phyloP scores from a whole-genome alignment of 2,113 vertebrate genomes.

The Pollimyrus isidori region DNA sequence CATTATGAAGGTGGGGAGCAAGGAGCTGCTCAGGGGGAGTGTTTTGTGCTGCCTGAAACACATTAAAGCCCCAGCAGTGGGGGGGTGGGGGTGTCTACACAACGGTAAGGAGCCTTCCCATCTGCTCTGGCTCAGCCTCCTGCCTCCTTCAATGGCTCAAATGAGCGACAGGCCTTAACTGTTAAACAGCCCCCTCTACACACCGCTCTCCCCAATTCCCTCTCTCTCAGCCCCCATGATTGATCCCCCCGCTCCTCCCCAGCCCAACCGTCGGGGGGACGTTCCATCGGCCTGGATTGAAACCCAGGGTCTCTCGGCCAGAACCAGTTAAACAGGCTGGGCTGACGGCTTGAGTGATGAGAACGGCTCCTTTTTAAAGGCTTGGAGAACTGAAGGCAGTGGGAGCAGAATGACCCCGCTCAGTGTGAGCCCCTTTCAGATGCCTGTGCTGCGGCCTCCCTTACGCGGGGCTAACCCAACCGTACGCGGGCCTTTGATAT shows the following conservation, averaged over 20 bases:
- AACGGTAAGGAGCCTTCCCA: background rate
- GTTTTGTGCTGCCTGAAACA: background rate
- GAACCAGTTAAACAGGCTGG: background rate
- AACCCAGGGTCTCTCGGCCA: background rate
- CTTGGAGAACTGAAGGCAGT: background rate
- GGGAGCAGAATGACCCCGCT: background rate
- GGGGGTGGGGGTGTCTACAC: background rate
- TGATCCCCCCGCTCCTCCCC: background rate
- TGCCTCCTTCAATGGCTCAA: background rate
- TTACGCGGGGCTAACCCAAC: background rate
- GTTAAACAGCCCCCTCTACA: background rate
- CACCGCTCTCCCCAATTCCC: background rate
- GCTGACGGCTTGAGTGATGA: constrained; percentile 15
- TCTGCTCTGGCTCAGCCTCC: background rate
- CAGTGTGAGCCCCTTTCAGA: background rate
- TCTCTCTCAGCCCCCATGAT: background rate
- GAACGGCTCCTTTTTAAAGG: background rate
- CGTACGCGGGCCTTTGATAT: background rate
- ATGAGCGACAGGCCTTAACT: background rate
- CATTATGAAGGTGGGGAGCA: background rate
- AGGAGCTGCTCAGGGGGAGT: background rate
- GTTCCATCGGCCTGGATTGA: background rate
- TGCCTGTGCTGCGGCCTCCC: too few species aligned
- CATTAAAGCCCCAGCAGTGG: background rate
- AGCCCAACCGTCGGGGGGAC: background rate